phyloP scores from a whole-genome alignment of 2,113 vertebrate genomes.

The Probosciger aterrimus region DNA sequence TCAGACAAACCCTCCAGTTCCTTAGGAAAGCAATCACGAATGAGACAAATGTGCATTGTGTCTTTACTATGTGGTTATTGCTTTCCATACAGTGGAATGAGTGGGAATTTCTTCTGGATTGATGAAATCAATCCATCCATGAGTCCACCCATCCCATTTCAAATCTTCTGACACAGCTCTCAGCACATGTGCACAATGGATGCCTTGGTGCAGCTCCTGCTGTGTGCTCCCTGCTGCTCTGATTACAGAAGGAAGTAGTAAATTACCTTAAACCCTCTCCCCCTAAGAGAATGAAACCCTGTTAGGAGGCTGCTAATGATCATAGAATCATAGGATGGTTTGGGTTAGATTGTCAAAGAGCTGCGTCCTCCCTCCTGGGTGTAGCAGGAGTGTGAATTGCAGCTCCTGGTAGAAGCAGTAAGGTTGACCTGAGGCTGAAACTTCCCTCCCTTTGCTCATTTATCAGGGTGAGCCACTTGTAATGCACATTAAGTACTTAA shows the following conservation, averaged over 20 bases:
- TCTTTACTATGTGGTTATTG: constrained; percentile 42
- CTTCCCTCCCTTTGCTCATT: background rate
- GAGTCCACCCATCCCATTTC: background rate
- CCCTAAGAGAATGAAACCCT: background rate
- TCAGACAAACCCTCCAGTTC: constrained; percentile 16
- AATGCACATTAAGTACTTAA: background rate
- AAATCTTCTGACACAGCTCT: background rate
- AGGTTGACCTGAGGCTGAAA: background rate
- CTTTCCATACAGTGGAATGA: background rate
- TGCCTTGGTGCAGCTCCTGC: background rate
- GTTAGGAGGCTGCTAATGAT: background rate
- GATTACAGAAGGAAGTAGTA: background rate
- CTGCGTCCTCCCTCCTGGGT: background rate
- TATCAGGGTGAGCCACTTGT: background rate
- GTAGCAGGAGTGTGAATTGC: rapidly evolving
- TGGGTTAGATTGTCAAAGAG: background rate
- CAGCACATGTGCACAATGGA: background rate
- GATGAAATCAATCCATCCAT: background rate
- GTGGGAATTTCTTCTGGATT: background rate
- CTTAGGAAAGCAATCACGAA: constrained; percentile 21
- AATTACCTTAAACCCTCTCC: background rate
- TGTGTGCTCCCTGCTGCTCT: background rate
- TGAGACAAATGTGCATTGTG: background rate
- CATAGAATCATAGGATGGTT: background rate
- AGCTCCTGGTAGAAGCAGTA: background rate